Evolutionary conservation across 2,797 vertebrate genomes (phyloP).

Genomic region (Tachyglossus aculeatus): DNA sequence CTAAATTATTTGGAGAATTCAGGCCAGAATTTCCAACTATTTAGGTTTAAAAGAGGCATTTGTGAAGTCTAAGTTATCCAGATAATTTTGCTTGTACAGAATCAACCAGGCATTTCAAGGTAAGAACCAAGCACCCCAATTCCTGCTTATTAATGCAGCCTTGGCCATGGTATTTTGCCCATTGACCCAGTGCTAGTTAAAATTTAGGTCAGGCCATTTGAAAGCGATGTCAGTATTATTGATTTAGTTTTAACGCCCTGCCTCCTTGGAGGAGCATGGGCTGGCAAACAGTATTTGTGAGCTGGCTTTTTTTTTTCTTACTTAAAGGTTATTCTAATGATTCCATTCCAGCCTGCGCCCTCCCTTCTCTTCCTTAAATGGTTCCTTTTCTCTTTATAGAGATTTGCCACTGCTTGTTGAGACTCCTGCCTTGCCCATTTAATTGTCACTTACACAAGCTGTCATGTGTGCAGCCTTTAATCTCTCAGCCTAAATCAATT

Average conservation of each 20-base stretch:
- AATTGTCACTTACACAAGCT: background rate
- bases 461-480: background rate
- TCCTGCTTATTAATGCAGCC: background rate
- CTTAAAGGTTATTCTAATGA: background rate
- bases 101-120: too few species aligned
- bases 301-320: background rate
- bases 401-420: background rate
- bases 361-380: background rate
- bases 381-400: background rate
- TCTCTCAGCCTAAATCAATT: constrained; percentile 6
- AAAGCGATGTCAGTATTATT: background rate
- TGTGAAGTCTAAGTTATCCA: too few species aligned
- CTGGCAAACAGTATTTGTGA: background rate
- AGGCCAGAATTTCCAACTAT: too few species aligned
- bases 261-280: background rate
- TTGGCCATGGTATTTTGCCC: background rate
- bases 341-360: too few species aligned
- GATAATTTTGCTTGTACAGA: too few species aligned
- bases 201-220: background rate
- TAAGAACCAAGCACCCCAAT: too few species aligned
- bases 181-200: background rate
- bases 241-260: background rate
- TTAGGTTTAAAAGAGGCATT: too few species aligned
- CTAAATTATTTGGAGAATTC: too few species aligned
- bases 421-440: background rate